Percentiles rank a stretch among this genome's conserved stretches.
phyloP scores from a whole-genome alignment of 1,140 invertebrate genomes.

The Caenorhabditis inopinata region DNA sequence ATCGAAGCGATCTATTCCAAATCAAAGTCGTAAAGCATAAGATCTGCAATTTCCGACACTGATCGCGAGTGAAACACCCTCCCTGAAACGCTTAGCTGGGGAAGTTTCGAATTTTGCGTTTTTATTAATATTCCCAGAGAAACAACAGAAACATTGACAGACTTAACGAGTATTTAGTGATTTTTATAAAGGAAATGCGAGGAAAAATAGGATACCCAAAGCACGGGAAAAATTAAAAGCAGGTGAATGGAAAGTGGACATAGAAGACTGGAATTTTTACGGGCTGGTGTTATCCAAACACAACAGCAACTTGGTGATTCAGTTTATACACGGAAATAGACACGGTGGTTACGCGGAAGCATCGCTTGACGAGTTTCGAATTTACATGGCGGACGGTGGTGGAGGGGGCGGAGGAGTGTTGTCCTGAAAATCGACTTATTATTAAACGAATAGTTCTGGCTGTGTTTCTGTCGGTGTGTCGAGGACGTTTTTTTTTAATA shows the following conservation, averaged over 20 bases:
- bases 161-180: background rate
- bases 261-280: background rate
- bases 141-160: background rate
- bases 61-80: no score
- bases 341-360: background rate
- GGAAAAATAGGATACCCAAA: background rate
- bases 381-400: constrained; percentile 1
- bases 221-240: constrained; percentile 3
- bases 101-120: background rate
- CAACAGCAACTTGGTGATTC: background rate
- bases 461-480: no score
- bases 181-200: background rate
- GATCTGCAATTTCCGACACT: no score
- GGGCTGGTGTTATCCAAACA: no score
- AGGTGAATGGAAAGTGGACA: background rate
- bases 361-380: background rate
- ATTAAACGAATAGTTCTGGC: no score
- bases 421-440: background rate
- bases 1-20: no score
- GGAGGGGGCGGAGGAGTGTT: constrained; percentile 2
- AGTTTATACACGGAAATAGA: constrained; percentile 7
- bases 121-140: constrained; percentile 5
- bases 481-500: no score
- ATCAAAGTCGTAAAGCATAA: no score
- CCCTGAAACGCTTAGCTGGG: no score